These are phyloP conservation scores for Drosophila peninsularis DNA, from an alignment of 2,888 invertebrate genomes.

Conservation along the genomic window DNA sequence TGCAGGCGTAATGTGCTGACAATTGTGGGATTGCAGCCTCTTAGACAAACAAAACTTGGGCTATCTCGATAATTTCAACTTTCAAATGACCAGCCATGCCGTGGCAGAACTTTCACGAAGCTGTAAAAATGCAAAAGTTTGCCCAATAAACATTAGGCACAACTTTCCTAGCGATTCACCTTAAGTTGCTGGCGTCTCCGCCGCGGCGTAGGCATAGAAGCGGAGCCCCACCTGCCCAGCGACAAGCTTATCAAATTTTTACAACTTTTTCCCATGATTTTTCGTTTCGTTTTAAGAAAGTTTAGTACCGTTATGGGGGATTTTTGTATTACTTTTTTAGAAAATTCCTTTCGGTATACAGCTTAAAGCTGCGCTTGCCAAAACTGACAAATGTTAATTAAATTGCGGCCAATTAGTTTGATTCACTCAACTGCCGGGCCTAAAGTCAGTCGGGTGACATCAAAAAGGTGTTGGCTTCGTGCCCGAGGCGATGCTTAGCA, in stretches of 20 bases:
- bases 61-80: constrained; percentile 72
- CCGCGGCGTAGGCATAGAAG: constrained; percentile 42
- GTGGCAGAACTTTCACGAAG: constrained; percentile 57
- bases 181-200: constrained; percentile 44
- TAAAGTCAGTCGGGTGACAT: constrained; percentile 34
- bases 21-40: constrained; percentile 59
- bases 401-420: constrained; percentile 75
- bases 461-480: constrained; percentile 66
- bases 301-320: constrained; percentile 44
- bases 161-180: constrained; percentile 66
- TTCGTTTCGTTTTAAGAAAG: constrained; percentile 34
- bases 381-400: constrained; percentile 67
- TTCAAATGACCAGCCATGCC: constrained; percentile 65
- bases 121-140: constrained; percentile 77
- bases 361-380: constrained; percentile 17
- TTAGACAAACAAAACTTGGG: constrained; percentile 40
- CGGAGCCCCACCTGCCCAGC: constrained; percentile 54
- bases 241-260: constrained; percentile 70
- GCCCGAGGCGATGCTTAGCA: constrained; percentile 47
- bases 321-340: constrained; percentile 36
- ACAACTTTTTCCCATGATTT: constrained; percentile 26
- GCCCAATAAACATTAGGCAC: constrained; percentile 75
- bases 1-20: constrained; percentile 70
- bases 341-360: constrained; percentile 33
- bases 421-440: constrained; percentile 30